Evolutionary conservation across 2,113 vertebrate species (phyloP).

Genomic region (Chelonoidis abingdonii): DNA sequence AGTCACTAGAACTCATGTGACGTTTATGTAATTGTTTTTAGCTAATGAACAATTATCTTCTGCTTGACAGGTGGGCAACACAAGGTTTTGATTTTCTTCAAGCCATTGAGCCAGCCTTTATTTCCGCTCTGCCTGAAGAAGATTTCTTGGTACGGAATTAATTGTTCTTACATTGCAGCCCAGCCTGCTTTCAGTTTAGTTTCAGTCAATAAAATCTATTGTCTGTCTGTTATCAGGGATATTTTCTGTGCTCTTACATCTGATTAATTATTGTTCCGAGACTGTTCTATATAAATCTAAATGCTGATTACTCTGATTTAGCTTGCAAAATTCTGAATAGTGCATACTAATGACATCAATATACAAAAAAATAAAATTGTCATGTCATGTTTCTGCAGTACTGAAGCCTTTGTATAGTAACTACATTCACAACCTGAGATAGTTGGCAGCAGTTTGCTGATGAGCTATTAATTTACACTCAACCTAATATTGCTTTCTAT

Average conservation of each 20-base stretch:
- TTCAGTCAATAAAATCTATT: background rate
- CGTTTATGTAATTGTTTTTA: background rate
- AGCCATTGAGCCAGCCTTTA: slow-evolving; percentile 97
- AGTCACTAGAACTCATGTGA: background rate
- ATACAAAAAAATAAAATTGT: background rate
- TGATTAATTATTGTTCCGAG: background rate
- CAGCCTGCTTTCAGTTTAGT: background rate
- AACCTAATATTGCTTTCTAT: background rate
- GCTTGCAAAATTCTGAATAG: background rate
- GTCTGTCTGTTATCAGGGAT: background rate
- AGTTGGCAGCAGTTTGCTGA: background rate
- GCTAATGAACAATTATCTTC: background rate
- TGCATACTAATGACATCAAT: background rate
- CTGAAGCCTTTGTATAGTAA: background rate
- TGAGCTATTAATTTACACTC: background rate
- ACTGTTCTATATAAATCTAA: background rate
- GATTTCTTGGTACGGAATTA: slow-evolving; percentile 93
- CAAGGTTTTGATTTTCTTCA: slow-evolving; percentile 99
- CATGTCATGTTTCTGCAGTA: background rate
- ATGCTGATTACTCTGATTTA: background rate
- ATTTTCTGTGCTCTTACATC: background rate
- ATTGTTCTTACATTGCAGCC: background rate
- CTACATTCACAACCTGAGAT: background rate
- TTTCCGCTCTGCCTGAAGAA: slow-evolving; percentile 97
- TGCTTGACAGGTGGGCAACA: slow-evolving; percentile 92